These are phyloP conservation scores for Anabacerthia variegaticeps DNA, from an alignment of 2,797 vertebrate species.

Conservation along the genomic window DNA sequence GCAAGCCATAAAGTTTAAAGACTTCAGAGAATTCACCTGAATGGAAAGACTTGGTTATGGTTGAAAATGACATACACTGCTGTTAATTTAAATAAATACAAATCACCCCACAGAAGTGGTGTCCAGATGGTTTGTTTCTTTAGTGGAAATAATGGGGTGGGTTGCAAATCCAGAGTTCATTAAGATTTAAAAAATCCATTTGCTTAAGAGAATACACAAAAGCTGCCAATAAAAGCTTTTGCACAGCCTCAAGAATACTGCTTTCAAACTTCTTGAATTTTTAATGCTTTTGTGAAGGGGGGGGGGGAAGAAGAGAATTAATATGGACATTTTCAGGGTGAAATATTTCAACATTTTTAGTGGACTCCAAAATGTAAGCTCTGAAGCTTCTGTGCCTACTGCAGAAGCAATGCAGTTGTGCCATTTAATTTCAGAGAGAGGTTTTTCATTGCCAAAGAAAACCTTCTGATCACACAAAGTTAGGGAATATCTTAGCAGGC, in stretches of 20 bases:
- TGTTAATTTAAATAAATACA: conserved; percentile 61
- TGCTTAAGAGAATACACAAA: conserved; percentile 31
- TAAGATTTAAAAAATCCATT: conserved; percentile 42
- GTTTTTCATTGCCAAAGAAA: neutral
- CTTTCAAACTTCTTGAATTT: conserved; percentile 39
- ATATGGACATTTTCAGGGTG: neutral
- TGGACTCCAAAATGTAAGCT: neutral
- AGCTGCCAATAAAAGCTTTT: conserved; percentile 44
- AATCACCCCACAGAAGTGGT: neutral
- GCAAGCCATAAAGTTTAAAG: conserved; percentile 55
- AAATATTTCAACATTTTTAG: conserved; percentile 19
- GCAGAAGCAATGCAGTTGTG: neutral
- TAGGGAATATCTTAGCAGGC: neutral
- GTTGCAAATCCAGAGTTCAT: conserved; percentile 24
- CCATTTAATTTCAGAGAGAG: neutral
- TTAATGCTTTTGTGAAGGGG: conserved; percentile 13
- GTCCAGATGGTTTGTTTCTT: conserved; percentile 47
- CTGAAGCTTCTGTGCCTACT: neutral
- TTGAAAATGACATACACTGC: conserved; percentile 13
- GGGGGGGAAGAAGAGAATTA: neutral
- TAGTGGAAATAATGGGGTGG: conserved; percentile 22
- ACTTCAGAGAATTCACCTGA: conserved; percentile 55
- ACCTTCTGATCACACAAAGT: neutral
- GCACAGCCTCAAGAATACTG: neutral
- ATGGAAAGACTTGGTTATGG: conserved; percentile 15